Base-by-base conservation (phyloP, 2,888 invertebrate species). In the Tenthredo notha region DNA sequence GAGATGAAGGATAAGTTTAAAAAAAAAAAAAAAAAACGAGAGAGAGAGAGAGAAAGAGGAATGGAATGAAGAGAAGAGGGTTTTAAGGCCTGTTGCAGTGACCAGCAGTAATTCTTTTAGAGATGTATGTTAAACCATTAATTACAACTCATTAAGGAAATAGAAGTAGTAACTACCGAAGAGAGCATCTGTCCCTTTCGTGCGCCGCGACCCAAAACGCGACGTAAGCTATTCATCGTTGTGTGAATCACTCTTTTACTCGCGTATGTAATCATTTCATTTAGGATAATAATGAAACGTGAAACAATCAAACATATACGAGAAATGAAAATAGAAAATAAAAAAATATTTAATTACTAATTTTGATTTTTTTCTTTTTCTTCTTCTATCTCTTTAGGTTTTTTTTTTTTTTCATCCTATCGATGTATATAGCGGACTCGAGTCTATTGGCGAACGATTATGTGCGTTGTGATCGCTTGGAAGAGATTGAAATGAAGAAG, bases 181-280 rank as follows among this genome's bases (percentile, higher is more conserved):
- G 91, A 92, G 43, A 18, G 61, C 80, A 92, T 92, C 92, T 92
- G 92, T 92, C 92, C 50, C 33, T 54, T 47, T 47, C 47, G 33
- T 58, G 90, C 90, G n/a, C 7, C n/a, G 54, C 54, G n/a, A n/a
- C 7, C n/a, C 50, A 33, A 18, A 18, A 50, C 18, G 50, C 50
- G 18, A 65, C n/a, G n/a, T 5, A 61, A 9, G 12, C 25, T 65
- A 12, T 29, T 25, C 33, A 15, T 25, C 25, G 12, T 1, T 67
- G 33, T 67, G 12, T 67, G 29, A 29, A 29, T 29, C 67, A 29
- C 25, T 65, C 29, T 15, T 15, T 7, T 92, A 92, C 40, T 40
- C 90, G 92, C 92, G 92, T 92, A 92, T 91, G 92, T 92, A 92
- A 92, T 92, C 92, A 91, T 92, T 92, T 92, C 91, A 92, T 92